Evolutionary conservation across 2,113 vertebrate genomes (phyloP).

Genomic region (Cololabis saira): DNA sequence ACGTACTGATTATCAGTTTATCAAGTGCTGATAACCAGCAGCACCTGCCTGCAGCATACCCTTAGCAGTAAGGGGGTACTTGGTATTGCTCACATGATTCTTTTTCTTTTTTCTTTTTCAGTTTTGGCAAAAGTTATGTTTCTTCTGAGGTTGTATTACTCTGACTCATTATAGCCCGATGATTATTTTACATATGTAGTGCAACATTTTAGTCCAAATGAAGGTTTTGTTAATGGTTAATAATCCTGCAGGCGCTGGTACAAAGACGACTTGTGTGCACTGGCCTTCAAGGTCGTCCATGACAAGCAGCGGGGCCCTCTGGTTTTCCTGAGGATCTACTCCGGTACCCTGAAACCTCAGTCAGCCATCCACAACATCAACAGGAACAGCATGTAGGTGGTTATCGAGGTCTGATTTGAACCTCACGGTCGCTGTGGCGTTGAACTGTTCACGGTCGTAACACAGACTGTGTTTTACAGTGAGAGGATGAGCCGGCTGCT

Average conservation of each 20-base stretch:
- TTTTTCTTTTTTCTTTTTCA: no score
- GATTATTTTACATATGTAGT: no score
- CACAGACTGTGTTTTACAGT: conserved; percentile 70
- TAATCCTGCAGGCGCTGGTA: conserved; percentile 88
- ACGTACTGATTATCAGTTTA: no score
- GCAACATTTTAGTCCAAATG: neutral
- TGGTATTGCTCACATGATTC: no score
- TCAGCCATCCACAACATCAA: conserved; percentile 92
- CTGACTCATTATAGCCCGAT: no score
- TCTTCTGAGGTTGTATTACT: no score
- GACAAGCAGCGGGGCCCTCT: conserved; percentile 95
- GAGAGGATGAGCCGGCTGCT: conserved; percentile 94
- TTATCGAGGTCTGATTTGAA: no score
- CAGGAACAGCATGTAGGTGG: conserved; percentile 88
- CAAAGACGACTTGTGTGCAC: conserved; percentile 89
- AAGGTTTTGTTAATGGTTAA: neutral
- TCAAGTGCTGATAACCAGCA: no score
- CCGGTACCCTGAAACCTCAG: conserved; percentile 91
- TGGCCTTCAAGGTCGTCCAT: conserved; percentile 97
- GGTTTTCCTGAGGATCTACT: conserved; percentile 94
- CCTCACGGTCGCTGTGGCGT: neutral
- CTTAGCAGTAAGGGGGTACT: no score
- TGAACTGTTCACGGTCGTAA: no score
- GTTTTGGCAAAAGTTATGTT: no score
- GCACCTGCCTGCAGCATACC: no score